Percentiles rank a stretch among this genome's conserved stretches.
Conservation (phyloP, 2,888 invertebrate species). For the Caenorhabditis afra region DNA sequence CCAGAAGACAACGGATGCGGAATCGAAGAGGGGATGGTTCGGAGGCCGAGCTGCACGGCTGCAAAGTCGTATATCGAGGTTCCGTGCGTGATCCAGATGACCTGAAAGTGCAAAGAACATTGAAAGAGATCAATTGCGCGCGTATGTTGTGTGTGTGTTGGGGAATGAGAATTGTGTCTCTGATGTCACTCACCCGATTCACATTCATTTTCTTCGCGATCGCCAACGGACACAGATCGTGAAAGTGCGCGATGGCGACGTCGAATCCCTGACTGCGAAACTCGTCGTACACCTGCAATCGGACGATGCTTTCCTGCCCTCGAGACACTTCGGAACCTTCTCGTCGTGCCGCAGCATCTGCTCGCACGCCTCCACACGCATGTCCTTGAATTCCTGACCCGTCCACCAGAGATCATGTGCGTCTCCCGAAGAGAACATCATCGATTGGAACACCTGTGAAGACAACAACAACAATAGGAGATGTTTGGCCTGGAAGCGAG, state of each 20-base stretch:
- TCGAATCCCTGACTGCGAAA: conserved; percentile 73
- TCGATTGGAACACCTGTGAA: conserved; percentile 78
- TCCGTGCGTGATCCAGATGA: conserved; percentile 79
- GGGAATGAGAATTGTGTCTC: too few relatives aligned
- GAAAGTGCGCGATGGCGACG: conserved; percentile 79
- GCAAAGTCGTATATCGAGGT: conserved; percentile 77
- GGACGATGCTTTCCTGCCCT: not conserved
- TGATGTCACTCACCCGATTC: conserved; percentile 67
- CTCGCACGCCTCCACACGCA: conserved; percentile 79
- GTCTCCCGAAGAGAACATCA: conserved; percentile 79
- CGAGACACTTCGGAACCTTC: too few relatives aligned
- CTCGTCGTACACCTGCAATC: conserved; percentile 51
- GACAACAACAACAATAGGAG: too few relatives aligned
- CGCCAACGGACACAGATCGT: conserved; percentile 79
- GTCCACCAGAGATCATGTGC: conserved; percentile 80
- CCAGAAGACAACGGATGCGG: conserved; percentile 79
- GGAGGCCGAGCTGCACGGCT: conserved; percentile 74
- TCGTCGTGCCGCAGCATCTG: conserved; percentile 74
- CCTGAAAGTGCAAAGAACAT: conserved; percentile 49
- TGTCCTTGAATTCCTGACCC: conserved; percentile 79
- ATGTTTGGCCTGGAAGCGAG: too few relatives aligned
- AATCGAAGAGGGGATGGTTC: conserved; percentile 78
- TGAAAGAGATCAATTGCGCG: too few relatives aligned
- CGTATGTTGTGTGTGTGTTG: too few relatives aligned
- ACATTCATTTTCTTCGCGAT: conserved; percentile 74